A percentile compares a stretch with the other conserved stretches of the same genome.
These are phyloP conservation scores for Galagoides demidoff DNA, from an alignment of 2,797 vertebrate genomes.

Conservation along the genomic window DNA sequence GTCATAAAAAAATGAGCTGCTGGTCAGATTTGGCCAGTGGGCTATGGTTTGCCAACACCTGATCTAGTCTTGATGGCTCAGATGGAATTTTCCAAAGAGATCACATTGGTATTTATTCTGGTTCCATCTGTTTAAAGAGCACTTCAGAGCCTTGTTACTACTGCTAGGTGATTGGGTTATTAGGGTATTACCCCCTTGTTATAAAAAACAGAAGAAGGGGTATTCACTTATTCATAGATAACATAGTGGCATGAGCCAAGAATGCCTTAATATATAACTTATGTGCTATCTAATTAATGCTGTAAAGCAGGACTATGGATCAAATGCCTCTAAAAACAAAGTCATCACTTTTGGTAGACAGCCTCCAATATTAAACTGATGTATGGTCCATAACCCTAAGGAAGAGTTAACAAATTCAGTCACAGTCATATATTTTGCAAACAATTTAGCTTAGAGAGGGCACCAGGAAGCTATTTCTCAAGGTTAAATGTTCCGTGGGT, in stretches of 20 bases:
- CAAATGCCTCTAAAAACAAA: slow-evolving; percentile 60
- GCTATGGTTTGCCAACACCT: neutral
- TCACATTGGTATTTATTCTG: neutral
- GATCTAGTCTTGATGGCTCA: neutral
- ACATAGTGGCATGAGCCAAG: neutral
- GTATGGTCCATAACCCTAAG: slow-evolving; percentile 66
- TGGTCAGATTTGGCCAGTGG: neutral
- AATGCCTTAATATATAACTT: slow-evolving; percentile 29
- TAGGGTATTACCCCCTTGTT: neutral
- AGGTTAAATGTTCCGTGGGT: slow-evolving; percentile 74
- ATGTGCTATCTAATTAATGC: slow-evolving; percentile 54
- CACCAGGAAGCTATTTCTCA: slow-evolving; percentile 70
- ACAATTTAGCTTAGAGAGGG: slow-evolving; percentile 69
- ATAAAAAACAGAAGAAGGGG: neutral
- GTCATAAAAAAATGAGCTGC: neutral
- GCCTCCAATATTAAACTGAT: slow-evolving; percentile 72
- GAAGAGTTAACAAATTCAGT: slow-evolving; percentile 76
- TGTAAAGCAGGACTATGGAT: slow-evolving; percentile 51
- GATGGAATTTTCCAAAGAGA: slow-evolving; percentile 26
- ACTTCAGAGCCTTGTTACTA: slow-evolving; percentile 7
- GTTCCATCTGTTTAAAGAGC: slow-evolving; percentile 8
- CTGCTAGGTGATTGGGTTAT: neutral
- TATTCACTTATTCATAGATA: neutral
- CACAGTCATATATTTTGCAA: slow-evolving; percentile 71
- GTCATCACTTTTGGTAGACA: slow-evolving; percentile 68